Conservation (phyloP, 2,888 invertebrate genomes). For the Pherbina coryleti region DNA sequence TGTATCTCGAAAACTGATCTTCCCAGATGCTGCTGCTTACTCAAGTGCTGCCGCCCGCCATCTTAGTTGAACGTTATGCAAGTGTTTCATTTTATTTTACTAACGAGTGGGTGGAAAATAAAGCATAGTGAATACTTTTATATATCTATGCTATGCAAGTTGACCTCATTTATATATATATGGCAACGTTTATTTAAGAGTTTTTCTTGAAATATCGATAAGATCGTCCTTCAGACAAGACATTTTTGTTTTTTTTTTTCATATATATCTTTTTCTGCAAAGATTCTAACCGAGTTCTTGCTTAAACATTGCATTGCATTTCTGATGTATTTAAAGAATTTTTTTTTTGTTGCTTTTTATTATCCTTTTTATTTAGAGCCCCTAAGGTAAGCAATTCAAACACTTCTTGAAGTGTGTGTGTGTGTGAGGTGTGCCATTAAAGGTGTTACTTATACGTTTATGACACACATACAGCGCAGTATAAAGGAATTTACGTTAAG, state of each 20-base stretch:
- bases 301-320: too few species aligned
- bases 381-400: neutral
- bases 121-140: neutral
- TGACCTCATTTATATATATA: conserved; percentile 18
- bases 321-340: too few species aligned
- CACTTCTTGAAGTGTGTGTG: neutral
- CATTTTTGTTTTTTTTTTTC: neutral
- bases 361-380: neutral
- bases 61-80: neutral
- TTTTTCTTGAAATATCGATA: conserved; percentile 15
- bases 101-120: neutral
- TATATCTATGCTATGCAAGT: neutral
- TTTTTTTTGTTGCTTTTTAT: neutral
- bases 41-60: neutral
- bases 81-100: neutral
- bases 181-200: neutral
- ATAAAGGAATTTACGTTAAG: too few species aligned
- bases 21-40: neutral
- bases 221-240: conserved; percentile 24
- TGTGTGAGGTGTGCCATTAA: too few species aligned
- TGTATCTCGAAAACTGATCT: conserved; percentile 17
- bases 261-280: neutral
- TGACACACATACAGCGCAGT: too few species aligned
- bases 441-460: too few species aligned
- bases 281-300: too few species aligned